Evolutionary conservation across 1,140 invertebrate genomes (phyloP).

Genomic region (Manduca sexta): DNA sequence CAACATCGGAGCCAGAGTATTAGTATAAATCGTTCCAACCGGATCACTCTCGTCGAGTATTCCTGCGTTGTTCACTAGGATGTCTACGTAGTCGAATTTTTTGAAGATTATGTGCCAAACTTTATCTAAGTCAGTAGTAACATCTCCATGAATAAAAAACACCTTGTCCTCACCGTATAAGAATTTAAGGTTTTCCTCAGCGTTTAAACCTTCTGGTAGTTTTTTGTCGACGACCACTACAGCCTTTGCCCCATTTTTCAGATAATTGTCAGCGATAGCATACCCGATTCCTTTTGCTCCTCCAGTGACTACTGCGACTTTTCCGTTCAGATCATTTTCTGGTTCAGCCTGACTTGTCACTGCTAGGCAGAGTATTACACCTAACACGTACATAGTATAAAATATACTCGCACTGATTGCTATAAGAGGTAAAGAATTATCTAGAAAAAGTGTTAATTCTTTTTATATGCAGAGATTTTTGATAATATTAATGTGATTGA

Average conservation of each 20-base stretch:
- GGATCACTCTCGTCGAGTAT: constrained; percentile 71
- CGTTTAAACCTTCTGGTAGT: constrained; percentile 28
- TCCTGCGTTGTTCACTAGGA: constrained; percentile 77
- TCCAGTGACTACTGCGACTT: constrained; percentile 34
- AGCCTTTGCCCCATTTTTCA: not conserved
- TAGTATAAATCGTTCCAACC: constrained; percentile 48
- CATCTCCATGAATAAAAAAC: constrained; percentile 68
- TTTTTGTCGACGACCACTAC: not conserved
- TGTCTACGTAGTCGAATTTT: constrained; percentile 70
- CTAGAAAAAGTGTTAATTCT: no score
- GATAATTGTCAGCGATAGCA: not conserved
- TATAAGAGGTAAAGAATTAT: no score
- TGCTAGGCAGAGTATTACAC: no score
- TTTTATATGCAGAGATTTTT: no score
- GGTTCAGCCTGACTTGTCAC: no score
- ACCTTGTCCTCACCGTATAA: constrained; percentile 64
- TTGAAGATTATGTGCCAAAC: constrained; percentile 46
- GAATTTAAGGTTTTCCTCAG: constrained; percentile 43
- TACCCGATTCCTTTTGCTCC: constrained; percentile 25
- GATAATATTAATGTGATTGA: no score
- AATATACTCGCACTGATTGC: no score
- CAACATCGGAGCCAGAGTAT: constrained; percentile 42
- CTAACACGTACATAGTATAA: no score
- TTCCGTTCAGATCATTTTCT: constrained; percentile 27
- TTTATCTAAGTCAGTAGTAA: constrained; percentile 50